A percentile compares a stretch with the other conserved stretches of the same genome.
Conservation (phyloP, 2,797 vertebrate genomes). For the Rachycentron canadum region DNA sequence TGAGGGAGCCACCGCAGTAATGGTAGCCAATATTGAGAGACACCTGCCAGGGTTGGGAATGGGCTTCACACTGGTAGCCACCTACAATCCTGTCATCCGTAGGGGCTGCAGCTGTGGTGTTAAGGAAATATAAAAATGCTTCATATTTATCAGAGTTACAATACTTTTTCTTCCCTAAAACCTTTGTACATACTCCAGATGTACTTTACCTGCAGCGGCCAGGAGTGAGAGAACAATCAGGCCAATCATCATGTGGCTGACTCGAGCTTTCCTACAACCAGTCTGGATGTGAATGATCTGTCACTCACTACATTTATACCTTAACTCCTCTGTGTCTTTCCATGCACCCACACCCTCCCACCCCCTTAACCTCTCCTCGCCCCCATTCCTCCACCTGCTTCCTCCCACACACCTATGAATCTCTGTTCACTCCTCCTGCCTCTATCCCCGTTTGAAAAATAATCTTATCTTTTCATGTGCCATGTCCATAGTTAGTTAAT, state of each 20-base stretch:
- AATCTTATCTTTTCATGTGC: conserved; percentile 40
- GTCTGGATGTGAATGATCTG: conserved; percentile 49
- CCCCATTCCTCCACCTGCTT: conserved; percentile 17
- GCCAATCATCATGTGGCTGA: conserved; percentile 74
- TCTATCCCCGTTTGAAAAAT: conserved; percentile 15
- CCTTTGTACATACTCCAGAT: not conserved
- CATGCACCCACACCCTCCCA: not conserved
- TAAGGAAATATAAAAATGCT: conserved; percentile 9
- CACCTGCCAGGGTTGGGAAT: conserved; percentile 82
- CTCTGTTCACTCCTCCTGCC: conserved; percentile 12
- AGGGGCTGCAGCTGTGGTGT: conserved; percentile 74
- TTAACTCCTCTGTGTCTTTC: conserved; percentile 18
- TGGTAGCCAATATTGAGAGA: conserved; percentile 82
- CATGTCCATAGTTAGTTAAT: conserved; percentile 29
- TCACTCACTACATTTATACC: conserved; percentile 74
- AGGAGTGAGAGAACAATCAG: conserved; percentile 76
- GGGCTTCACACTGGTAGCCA: conserved; percentile 70
- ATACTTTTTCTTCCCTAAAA: not conserved
- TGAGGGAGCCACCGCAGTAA: conserved; percentile 82
- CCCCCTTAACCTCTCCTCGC: not conserved
- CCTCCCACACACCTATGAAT: conserved; percentile 11
- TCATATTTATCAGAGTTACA: not conserved
- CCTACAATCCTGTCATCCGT: conserved; percentile 83
- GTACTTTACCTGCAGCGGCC: conserved; percentile 79
- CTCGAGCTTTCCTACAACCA: conserved; percentile 58